Conservation (phyloP, 2,888 invertebrate genomes). For the Eremobia ochroleuca region DNA sequence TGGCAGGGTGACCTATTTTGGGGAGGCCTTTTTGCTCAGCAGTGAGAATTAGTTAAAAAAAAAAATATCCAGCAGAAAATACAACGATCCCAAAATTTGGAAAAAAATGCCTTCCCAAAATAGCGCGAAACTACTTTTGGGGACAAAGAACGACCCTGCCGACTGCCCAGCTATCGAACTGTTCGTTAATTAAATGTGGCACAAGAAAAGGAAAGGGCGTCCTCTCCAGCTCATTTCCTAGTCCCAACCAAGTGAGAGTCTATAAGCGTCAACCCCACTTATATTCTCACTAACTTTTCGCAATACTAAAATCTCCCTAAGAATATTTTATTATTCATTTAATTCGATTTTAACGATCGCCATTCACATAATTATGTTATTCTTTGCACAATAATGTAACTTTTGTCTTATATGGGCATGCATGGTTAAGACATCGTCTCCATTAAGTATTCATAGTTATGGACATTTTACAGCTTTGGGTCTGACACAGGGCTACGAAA, state of each 20-base stretch:
- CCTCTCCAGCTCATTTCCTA: slow-evolving; percentile 6
- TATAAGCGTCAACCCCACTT: not conserved
- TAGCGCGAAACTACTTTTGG: not conserved
- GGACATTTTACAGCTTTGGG: slow-evolving; percentile 20
- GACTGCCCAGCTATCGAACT: not conserved
- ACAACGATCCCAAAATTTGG: not conserved
- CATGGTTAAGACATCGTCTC: slow-evolving; percentile 49
- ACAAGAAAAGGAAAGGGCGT: not conserved
- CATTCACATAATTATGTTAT: slow-evolving; percentile 52
- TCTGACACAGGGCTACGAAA: slow-evolving; percentile 7
- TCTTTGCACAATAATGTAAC: slow-evolving; percentile 59
- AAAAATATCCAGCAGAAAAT: not conserved
- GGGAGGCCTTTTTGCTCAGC: not conserved
- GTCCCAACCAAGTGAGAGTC: slow-evolving; percentile 15
- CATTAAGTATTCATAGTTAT: slow-evolving; percentile 53
- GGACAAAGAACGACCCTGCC: not conserved
- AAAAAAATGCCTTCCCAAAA: not conserved
- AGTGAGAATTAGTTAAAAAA: not conserved
- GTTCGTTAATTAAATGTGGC: not conserved
- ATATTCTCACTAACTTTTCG: slow-evolving; percentile 42
- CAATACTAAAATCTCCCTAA: slow-evolving; percentile 36
- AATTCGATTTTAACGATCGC: slow-evolving; percentile 57
- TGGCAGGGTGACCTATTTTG: not conserved
- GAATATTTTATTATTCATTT: slow-evolving; percentile 58
- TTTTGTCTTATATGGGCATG: slow-evolving; percentile 52